Evolutionary conservation across 2,113 vertebrate species (phyloP).

Genomic region (Empidonax traillii): DNA sequence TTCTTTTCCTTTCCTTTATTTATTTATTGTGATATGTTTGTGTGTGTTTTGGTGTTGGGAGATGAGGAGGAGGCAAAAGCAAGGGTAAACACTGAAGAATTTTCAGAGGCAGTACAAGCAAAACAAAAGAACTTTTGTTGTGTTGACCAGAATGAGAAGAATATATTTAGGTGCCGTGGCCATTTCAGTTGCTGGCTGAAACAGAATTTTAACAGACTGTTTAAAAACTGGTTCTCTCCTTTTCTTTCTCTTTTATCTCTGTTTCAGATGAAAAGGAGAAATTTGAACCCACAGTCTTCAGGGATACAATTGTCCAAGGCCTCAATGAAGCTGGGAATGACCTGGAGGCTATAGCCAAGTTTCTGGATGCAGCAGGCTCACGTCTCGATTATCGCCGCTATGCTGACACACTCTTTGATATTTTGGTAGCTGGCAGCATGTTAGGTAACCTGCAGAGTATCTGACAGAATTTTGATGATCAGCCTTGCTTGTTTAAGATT

Average conservation of each 20-base stretch:
- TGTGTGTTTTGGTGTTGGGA: background rate
- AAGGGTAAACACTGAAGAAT: background rate
- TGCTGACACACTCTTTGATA: slow-evolving; percentile 93
- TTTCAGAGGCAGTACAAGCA: background rate
- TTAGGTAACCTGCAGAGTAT: slow-evolving; percentile 76
- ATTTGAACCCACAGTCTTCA: slow-evolving; percentile 94
- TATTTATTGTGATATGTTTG: background rate
- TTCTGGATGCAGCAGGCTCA: slow-evolving; percentile 87
- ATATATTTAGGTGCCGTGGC: background rate
- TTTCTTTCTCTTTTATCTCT: background rate
- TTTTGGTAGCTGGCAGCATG: slow-evolving; percentile 94
- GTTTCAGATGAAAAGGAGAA: slow-evolving; percentile 95
- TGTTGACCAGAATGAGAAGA: background rate
- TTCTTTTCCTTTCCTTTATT: background rate
- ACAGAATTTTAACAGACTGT: background rate
- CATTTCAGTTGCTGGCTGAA: background rate
- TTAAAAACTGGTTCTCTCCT: background rate
- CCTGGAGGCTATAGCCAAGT: slow-evolving; percentile 90
- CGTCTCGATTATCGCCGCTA: slow-evolving; percentile 92
- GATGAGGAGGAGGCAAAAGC: background rate
- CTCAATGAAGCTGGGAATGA: slow-evolving; percentile 90
- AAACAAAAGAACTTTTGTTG: background rate
- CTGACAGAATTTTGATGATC: background rate
- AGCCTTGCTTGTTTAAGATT: background rate
- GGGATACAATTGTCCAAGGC: slow-evolving; percentile 89